Evolutionary conservation across 2,888 invertebrate genomes (phyloP).

Genomic region (Pogonocherus hispidulus): DNA sequence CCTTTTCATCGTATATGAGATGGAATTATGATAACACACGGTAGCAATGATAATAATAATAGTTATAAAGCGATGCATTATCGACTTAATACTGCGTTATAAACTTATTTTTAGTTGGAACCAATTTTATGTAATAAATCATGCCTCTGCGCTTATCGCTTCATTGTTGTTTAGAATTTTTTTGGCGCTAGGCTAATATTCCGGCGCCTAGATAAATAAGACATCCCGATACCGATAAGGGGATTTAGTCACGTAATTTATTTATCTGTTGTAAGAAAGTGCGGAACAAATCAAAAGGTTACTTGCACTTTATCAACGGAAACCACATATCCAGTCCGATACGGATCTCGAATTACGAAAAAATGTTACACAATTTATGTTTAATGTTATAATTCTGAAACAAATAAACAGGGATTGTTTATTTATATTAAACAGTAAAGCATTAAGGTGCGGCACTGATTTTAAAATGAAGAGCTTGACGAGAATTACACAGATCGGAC

Average conservation of each 20-base stretch:
- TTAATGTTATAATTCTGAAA: background rate
- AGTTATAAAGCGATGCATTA: background rate
- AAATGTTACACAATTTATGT: background rate
- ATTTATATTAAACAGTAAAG: background rate
- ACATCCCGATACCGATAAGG: background rate
- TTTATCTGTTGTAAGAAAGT: background rate
- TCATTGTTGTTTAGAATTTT: background rate
- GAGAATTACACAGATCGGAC: no score
- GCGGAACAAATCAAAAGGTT: background rate
- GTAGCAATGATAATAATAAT: no score
- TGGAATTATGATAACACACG: no score
- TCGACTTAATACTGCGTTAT: background rate
- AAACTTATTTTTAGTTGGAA: background rate
- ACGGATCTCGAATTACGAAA: background rate
- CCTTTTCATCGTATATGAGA: no score
- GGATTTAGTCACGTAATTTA: background rate
- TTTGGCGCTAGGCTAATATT: conserved; percentile 1
- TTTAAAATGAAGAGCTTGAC: no score
- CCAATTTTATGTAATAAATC: background rate
- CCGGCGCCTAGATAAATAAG: conserved; percentile 4
- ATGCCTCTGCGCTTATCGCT: background rate
- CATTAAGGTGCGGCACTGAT: background rate
- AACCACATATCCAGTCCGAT: background rate
- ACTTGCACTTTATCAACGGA: background rate
- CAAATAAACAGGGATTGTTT: background rate